Base-by-base conservation (phyloP, 2,888 invertebrate genomes). In the Eristalis arbustorum region DNA sequence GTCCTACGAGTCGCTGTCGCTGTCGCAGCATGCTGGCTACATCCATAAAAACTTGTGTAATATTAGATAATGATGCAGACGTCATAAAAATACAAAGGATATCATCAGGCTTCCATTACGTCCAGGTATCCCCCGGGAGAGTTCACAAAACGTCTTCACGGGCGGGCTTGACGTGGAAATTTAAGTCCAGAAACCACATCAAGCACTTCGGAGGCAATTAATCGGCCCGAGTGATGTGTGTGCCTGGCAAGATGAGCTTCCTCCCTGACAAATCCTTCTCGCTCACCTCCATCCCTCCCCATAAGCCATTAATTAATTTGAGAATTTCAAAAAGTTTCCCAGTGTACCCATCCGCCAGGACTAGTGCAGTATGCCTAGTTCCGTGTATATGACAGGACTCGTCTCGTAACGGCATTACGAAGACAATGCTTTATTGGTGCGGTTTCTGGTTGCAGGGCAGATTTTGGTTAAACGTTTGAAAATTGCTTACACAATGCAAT, bases 401-500 rank as follows among this genome's bases (percentile, higher is more conserved):
- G 25, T 31, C 62, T 75, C 59, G 64, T 64, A 69, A 59, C 68
- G 75, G 37, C 74, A 75, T 63, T 75, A 69, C 64, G 42, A 81
- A 75, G 63, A 49, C 49, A 74, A 71, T 75, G 59, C 68, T 75
- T 75, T 75, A 75, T 74, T 61, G 69, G 81, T 75, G 80, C 57
- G 80, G 69, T 69, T 81, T 73, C 59, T 71, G 69, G 81, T 81
- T 71, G 23, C 69, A 69, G 66, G 68, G 74, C 75, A 81, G 37
- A 75, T 75, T 74, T 81, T 49, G 69, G 80, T 75, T 81, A 81
- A 81, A 59, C 74, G 74, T 68, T 68, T 31, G 68, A 31, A 81
- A 75, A 75, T 75, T 81, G 34, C 75, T 71, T 61, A 75, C 69
- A 81, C 81, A 75, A 81, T 64, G 63, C 75, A 69, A 81, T 81